Evolutionary conservation across 2,113 vertebrate species (phyloP).

Genomic region (Megaptera novaeangliae): DNA sequence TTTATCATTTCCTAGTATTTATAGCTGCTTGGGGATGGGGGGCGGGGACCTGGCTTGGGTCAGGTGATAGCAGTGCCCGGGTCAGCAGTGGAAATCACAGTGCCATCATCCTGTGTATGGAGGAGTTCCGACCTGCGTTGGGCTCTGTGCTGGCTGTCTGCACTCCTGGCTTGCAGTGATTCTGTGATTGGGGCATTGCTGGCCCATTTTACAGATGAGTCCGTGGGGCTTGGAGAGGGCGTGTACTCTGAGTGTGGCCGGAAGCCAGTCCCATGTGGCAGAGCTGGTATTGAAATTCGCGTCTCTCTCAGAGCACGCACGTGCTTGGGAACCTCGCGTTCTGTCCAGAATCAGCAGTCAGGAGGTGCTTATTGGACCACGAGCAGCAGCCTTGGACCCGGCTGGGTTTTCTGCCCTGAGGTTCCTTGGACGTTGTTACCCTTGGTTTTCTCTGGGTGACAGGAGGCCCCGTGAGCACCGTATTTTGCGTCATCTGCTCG

Average conservation of each 20-base stretch:
- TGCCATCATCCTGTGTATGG: rapidly evolving
- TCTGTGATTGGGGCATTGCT: not conserved
- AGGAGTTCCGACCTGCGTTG: not conserved
- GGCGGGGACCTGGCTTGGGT: too few species aligned
- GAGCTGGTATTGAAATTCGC: not conserved
- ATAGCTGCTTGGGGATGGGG: not conserved
- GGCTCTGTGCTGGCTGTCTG: not conserved
- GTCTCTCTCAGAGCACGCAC: rapidly evolving
- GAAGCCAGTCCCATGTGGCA: not conserved
- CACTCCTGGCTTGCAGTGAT: too few species aligned
- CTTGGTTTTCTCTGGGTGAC: too few species aligned
- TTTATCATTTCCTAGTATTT: not conserved
- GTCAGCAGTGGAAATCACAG: too few species aligned
- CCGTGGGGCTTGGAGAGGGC: not conserved
- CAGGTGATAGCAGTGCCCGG: too few species aligned
- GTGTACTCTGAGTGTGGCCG: not conserved
- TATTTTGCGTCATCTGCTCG: too few species aligned
- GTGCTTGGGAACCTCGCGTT: rapidly evolving
- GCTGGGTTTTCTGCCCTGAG: not conserved
- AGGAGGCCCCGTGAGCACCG: not conserved
- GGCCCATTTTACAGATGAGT: not conserved
- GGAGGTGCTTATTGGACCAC: not conserved
- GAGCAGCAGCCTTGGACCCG: not conserved
- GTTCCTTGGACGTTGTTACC: not conserved
- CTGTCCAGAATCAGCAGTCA: not conserved